Base-by-base conservation (phyloP, 2,113 vertebrate species). In the Anas platyrhynchos region DNA sequence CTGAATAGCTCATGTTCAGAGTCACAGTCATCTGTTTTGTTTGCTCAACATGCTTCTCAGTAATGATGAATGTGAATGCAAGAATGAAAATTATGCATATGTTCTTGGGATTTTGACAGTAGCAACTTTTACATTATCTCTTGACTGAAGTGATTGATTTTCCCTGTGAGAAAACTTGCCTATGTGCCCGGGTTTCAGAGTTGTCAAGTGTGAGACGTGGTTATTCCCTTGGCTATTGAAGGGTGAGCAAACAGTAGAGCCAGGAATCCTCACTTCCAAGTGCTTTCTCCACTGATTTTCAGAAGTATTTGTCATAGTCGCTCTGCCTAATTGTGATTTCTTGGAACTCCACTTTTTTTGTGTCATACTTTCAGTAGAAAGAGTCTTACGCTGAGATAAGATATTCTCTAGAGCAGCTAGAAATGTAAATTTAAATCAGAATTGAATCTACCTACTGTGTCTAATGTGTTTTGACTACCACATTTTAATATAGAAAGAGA, bases 21-120 rank as follows among this genome's bases (percentile, higher is more conserved):
- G 74, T 63, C 86, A 36, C 63, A 32, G 76, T 25, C 54, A 29
- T 38, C 58, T 58, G 48, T 3, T 81, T 43, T 52, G 32, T 12
- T 16, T 89, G 34, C 58, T 76, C 16, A 26, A 7, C 22, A 2
- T 23, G 20, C n/a, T 66, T 18, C 67, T 77, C 6, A 2, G 21
- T 13, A 41, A 71, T 27, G 56, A 80, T 16, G 52, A 62, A 75
- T 59, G 43, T 25, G 76, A 71, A 46, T 26, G 63, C 46, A 55
- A 52, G 88, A 78, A 54, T 23, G 71, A 56, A 59, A 93, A 91
- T 84, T 86, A 95, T 94, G 94, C 83, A 68, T 11, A 27, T 72
- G 61, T 78, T 83, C 31, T 2, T 90, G 80, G 75, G 92, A 78
- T 91, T 95, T 59, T 96, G 96, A 92, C 95, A 95, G 95, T 79